A percentile compares a stretch with the other conserved stretches of the same genome.
phyloP scores from a whole-genome alignment of 1,140 invertebrate species.

The Caenorhabditis briggsae region DNA sequence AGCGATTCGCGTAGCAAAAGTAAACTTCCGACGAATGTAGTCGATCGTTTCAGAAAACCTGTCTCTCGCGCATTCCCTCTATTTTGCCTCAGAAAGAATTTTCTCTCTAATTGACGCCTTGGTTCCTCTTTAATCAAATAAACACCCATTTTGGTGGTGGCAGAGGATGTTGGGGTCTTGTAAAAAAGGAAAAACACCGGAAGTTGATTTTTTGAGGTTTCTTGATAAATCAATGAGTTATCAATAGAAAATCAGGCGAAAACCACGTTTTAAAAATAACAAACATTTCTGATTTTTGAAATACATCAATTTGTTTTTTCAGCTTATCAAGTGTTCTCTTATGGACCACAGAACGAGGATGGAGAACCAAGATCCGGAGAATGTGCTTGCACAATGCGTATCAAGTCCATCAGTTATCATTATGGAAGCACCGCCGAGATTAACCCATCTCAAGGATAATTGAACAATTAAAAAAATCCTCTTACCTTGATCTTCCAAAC shows the following conservation, averaged over 20 bases:
- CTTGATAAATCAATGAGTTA: constrained; percentile 14
- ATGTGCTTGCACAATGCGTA: constrained; percentile 33
- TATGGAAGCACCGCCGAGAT: constrained; percentile 9
- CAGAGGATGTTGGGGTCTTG: neutral
- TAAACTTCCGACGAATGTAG: constrained; percentile 34
- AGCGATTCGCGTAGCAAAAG: constrained; percentile 41
- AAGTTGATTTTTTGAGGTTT: neutral
- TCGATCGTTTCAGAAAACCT: constrained; percentile 51
- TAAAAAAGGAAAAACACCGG: neutral
- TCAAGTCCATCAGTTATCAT: constrained; percentile 16
- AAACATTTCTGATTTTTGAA: no score
- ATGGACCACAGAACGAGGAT: neutral
- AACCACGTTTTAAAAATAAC: neutral
- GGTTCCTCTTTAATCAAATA: constrained; percentile 44
- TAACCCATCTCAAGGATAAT: constrained; percentile 43
- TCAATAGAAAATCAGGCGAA: neutral
- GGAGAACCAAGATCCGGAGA: neutral
- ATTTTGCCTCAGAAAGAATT: neutral
- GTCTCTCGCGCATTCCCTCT: constrained; percentile 27
- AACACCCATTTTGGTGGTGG: neutral
- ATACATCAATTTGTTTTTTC: neutral
- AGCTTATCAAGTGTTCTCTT: constrained; percentile 42
- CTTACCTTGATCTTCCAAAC: neutral
- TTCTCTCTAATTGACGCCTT: constrained; percentile 49
- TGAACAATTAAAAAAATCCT: neutral